Evolutionary conservation across 2,797 vertebrate genomes (phyloP).

Genomic region (Eremophila alpestris): DNA sequence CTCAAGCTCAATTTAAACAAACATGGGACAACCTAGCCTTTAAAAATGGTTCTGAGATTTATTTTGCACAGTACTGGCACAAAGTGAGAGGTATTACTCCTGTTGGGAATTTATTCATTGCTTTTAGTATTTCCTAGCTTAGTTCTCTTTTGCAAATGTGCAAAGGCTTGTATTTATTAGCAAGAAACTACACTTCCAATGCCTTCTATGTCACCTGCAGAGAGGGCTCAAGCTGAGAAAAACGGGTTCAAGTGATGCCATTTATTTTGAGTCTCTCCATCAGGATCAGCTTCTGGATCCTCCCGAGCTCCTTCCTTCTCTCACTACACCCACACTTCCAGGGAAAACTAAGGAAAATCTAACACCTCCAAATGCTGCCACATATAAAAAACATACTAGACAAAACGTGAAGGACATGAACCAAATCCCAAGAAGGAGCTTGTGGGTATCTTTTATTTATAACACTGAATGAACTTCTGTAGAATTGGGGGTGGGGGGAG

Average conservation of each 20-base stretch:
- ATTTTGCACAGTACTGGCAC: not conserved
- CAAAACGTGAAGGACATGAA: conserved; percentile 1
- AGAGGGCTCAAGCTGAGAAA: not conserved
- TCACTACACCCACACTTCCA: not conserved
- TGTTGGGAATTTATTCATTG: not conserved
- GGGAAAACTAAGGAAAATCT: conserved; percentile 6
- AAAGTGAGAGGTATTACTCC: not conserved
- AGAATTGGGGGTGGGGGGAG: not conserved
- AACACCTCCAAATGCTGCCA: conserved; percentile 16
- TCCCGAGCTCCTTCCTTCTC: conserved; percentile 12
- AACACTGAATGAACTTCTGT: not conserved
- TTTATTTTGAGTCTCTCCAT: not conserved
- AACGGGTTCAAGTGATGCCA: not conserved
- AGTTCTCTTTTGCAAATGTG: not conserved
- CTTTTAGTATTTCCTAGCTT: not conserved
- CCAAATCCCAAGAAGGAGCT: not conserved
- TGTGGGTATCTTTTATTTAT: not conserved
- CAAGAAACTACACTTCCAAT: not conserved
- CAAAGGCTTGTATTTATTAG: not conserved
- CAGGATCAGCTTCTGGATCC: not conserved
- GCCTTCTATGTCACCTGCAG: not conserved
- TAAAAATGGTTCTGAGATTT: not conserved
- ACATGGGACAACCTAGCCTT: not conserved
- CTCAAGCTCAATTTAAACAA: not conserved
- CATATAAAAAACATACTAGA: conserved; percentile 5